A percentile compares a stretch with the other conserved stretches of the same genome.
phyloP scores from a whole-genome alignment of 2,797 vertebrate species.

The Botia almorhae region DNA sequence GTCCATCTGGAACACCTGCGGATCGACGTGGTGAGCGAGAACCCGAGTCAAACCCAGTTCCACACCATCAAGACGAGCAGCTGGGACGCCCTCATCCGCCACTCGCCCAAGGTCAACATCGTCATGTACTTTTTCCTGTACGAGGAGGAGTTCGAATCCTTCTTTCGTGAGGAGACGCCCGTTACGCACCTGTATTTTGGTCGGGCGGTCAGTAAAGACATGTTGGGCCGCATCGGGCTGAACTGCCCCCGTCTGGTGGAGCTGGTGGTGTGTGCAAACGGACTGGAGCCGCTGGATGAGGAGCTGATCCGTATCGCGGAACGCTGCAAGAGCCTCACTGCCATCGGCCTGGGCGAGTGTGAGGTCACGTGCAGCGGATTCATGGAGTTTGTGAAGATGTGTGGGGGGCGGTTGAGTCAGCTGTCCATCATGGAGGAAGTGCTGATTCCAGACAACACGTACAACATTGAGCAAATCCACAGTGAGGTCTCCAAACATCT shows the following conservation, averaged over 20 bases:
- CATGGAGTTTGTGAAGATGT: constrained; percentile 79
- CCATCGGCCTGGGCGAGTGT: constrained; percentile 79
- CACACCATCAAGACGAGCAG: constrained; percentile 79
- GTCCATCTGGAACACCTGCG: constrained; percentile 80
- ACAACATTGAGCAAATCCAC: constrained; percentile 77
- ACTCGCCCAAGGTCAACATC: constrained; percentile 80
- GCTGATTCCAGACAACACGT: constrained; percentile 77
- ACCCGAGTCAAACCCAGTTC: constrained; percentile 75
- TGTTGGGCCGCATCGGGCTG: constrained; percentile 78
- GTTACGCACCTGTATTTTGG: constrained; percentile 81
- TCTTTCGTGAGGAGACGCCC: constrained; percentile 78
- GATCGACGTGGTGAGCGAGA: constrained; percentile 81
- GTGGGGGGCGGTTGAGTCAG: constrained; percentile 77
- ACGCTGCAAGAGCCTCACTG: constrained; percentile 77
- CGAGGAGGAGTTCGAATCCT: constrained; percentile 79
- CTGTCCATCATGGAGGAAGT: constrained; percentile 82
- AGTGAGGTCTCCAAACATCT: constrained; percentile 79
- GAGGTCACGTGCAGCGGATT: constrained; percentile 79
- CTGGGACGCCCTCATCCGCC: constrained; percentile 79
- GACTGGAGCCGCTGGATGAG: constrained; percentile 76
- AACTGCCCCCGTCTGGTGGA: constrained; percentile 78
- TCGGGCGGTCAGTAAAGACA: constrained; percentile 75
- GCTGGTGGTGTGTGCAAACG: constrained; percentile 78
- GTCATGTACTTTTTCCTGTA: constrained; percentile 82
- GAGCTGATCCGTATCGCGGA: constrained; percentile 78